Evolutionary conservation across 2,113 vertebrate genomes (phyloP).

Genomic region (Plotosus lineatus): DNA sequence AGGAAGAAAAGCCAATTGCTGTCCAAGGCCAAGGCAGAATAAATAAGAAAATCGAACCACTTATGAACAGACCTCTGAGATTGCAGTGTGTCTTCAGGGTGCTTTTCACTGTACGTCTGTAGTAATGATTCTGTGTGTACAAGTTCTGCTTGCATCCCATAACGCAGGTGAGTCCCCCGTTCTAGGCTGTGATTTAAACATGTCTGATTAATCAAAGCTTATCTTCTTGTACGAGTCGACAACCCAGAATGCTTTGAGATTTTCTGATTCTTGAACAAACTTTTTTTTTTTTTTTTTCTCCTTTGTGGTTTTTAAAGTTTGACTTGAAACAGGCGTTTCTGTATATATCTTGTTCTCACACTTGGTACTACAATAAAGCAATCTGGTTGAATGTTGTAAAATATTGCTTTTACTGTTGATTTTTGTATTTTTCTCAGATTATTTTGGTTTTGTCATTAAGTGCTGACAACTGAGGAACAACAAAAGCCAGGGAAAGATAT

Average conservation of each 20-base stretch:
- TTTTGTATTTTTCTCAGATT: slow-evolving; percentile 27
- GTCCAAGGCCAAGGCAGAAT: slow-evolving; percentile 42
- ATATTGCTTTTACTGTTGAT: slow-evolving; percentile 55
- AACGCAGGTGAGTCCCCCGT: neutral
- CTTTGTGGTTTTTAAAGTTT: slow-evolving; percentile 59
- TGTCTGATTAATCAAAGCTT: neutral
- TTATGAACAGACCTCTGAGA: slow-evolving; percentile 43
- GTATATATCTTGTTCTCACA: slow-evolving; percentile 60
- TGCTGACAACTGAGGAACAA: slow-evolving; percentile 45
- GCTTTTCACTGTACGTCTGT: slow-evolving; percentile 44
- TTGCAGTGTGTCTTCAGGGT: slow-evolving; percentile 42
- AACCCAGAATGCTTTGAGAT: slow-evolving; percentile 6
- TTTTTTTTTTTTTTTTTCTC: slow-evolving; percentile 61
- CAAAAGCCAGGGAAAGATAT: slow-evolving; percentile 39
- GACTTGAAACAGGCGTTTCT: slow-evolving; percentile 30
- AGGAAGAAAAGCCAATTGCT: slow-evolving; percentile 55
- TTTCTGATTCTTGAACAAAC: slow-evolving; percentile 60
- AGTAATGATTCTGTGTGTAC: slow-evolving; percentile 41
- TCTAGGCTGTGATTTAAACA: slow-evolving; percentile 12
- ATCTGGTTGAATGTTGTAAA: slow-evolving; percentile 59
- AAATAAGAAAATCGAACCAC: slow-evolving; percentile 45
- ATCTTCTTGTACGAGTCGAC: slow-evolving; percentile 4
- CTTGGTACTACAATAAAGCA: slow-evolving; percentile 63
- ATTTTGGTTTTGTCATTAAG: slow-evolving; percentile 3
- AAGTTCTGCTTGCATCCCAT: neutral